Base-by-base conservation (phyloP, 23 tunicate genomes). In the Styela clava region DNA sequence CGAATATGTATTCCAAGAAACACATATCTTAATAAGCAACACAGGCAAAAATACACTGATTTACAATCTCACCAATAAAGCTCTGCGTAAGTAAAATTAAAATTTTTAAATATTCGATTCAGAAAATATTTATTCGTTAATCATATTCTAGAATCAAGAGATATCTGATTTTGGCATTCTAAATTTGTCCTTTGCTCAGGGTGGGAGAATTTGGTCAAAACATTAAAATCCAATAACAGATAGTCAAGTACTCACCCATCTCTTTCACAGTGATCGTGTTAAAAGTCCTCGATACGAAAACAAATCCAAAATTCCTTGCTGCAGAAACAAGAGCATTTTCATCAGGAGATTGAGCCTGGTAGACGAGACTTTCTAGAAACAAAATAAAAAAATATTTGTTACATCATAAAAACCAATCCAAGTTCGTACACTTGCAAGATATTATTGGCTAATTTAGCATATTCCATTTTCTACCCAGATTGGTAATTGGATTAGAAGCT, bases 271-370 rank as follows among this genome's bases (percentile, higher is more conserved):
- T 96, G 69, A 96, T 85, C 0, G 97, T 85, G 85, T 91, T 79
- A 34, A 77, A 86, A 3, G 94, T 84, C 64, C 99, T 73, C 0
- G 84, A 74, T 52, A 69, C 74, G 74, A 96, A 96, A 28, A 91
- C 99, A 84, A 96, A 96, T 20, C 99, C 97, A 74, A 96, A 96
- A 37, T 87, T 91, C 62, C 99, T 56, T 5, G 99, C 99, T 2
- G 99, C 99, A 3, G 86, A 61, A 28, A 96, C 99, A 25, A 96
- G 86, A 2, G 99, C 99, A n/a, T 87, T 88, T 78, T 96, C 99
- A 78, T 96, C 99, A 0, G 99, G 99, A 2, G 99, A 96, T 72
- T 96, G 99, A 2, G 99, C 99, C 81, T 96, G 99, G 78, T 96
- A 96, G 1, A 82, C 62, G 30, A 92, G 86, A 2, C 30, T 74